phyloP scores from a whole-genome alignment of 1,140 invertebrate genomes.

The Belonocnema kinseyi region DNA sequence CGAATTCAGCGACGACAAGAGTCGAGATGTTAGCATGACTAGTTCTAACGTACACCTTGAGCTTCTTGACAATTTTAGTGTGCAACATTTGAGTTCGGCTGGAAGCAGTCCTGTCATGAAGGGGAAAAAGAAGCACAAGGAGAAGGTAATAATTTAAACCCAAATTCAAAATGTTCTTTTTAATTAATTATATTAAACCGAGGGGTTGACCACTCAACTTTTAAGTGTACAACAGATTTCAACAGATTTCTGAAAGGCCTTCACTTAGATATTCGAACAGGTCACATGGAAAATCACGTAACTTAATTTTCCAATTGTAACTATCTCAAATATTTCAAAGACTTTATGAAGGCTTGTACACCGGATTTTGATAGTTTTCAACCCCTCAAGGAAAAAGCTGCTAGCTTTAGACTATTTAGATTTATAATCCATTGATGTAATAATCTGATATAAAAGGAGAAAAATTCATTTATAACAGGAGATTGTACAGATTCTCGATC shows the following conservation, averaged over 20 bases:
- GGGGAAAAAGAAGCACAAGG: slow-evolving; percentile 78
- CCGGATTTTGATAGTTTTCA: too few relatives aligned
- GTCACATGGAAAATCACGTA: too few relatives aligned
- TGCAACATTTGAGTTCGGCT: slow-evolving; percentile 72
- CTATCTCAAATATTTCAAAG: too few relatives aligned
- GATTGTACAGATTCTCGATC: not conserved
- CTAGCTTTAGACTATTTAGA: slow-evolving; percentile 8
- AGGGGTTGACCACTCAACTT: too few relatives aligned
- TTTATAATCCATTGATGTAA: too few relatives aligned
- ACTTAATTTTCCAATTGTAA: too few relatives aligned
- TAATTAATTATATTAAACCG: not conserved
- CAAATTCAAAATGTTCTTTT: not conserved
- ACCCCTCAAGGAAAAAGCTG: too few relatives aligned
- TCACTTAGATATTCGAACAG: too few relatives aligned
- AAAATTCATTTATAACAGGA: not conserved
- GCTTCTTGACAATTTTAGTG: slow-evolving; percentile 73
- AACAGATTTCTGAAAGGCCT: too few relatives aligned
- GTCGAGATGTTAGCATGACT: slow-evolving; percentile 75
- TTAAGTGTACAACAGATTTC: too few relatives aligned
- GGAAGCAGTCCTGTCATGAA: slow-evolving; percentile 73
- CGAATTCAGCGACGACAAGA: slow-evolving; percentile 77
- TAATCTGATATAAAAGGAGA: too few relatives aligned
- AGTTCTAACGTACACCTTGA: slow-evolving; percentile 78
- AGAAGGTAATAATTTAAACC: slow-evolving; percentile 66
- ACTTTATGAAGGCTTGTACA: too few relatives aligned